Conservation (phyloP, 2,797 vertebrate species). For the Delichon dasypus region DNA sequence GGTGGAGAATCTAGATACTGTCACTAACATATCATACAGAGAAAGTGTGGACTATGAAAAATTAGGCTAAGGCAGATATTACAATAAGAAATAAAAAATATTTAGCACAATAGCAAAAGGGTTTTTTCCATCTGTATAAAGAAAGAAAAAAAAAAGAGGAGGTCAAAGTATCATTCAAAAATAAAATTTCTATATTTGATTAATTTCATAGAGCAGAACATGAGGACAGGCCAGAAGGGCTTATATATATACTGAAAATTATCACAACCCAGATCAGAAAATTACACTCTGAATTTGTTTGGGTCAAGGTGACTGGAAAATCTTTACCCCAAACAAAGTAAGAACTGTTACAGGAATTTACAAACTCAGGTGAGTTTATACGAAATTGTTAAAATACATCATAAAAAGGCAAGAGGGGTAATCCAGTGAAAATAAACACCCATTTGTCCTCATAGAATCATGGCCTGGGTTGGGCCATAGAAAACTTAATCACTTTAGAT, state of each 20-base stretch:
- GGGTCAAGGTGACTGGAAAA: not conserved
- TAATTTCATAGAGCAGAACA: not conserved
- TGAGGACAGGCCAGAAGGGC: not conserved
- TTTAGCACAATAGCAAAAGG: not conserved
- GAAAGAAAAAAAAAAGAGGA: not conserved
- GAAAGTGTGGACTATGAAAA: not conserved
- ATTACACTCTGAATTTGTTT: not conserved
- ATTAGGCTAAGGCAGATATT: not conserved
- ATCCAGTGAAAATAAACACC: not conserved
- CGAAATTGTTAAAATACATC: not conserved
- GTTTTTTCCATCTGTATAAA: not conserved
- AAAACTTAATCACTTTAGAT: not conserved
- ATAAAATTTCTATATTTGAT: not conserved
- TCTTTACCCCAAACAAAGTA: not conserved
- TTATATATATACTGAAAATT: not conserved
- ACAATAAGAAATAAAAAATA: not conserved
- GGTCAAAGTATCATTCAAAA: not conserved
- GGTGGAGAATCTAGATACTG: not conserved
- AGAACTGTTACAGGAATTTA: not conserved
- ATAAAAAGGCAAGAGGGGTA: not conserved
- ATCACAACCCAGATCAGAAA: not conserved
- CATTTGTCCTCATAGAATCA: not conserved
- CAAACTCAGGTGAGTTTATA: not conserved
- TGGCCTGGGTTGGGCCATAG: not conserved
- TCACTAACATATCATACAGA: not conserved